Conservation (phyloP, 2,888 invertebrate species). For the Agonum fuliginosum region DNA sequence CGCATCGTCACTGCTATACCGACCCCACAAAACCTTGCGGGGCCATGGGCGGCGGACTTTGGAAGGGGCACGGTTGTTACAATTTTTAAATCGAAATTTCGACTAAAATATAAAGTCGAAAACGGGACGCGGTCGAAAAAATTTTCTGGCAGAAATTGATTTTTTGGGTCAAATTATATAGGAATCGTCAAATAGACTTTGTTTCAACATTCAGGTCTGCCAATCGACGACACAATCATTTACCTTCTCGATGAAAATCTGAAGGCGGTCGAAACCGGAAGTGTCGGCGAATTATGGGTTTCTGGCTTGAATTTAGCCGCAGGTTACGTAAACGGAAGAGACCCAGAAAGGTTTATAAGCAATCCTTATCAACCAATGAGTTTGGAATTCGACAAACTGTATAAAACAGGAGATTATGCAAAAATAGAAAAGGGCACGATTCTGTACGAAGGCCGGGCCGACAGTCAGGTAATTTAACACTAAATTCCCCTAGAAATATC, state of each 20-base stretch:
- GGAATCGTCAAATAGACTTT: too few species aligned
- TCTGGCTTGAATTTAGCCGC: conserved; percentile 86
- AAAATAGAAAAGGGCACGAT: conserved; percentile 80
- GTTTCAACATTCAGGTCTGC: conserved; percentile 79
- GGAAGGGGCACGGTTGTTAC: too few species aligned
- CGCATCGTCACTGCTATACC: too few species aligned
- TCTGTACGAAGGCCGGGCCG: conserved; percentile 87
- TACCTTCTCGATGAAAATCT: conserved; percentile 87
- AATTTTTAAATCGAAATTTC: too few species aligned
- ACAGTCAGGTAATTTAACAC: conserved; percentile 79
- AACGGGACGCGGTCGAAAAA: too few species aligned
- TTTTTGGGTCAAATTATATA: too few species aligned
- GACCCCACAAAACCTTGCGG: too few species aligned
- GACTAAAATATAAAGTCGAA: too few species aligned
- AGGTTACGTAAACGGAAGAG: conserved; percentile 87
- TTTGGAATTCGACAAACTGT: conserved; percentile 81
- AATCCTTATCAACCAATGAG: conserved; percentile 82
- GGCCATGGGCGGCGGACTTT: too few species aligned
- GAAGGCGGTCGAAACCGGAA: conserved; percentile 82
- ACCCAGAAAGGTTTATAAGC: conserved; percentile 81
- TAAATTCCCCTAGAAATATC: not conserved
- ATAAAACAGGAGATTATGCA: conserved; percentile 91
- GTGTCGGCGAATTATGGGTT: conserved; percentile 88
- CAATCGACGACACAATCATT: conserved; percentile 86
- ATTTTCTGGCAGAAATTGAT: too few species aligned